Evolutionary conservation across 2,113 vertebrate genomes (phyloP).

Genomic region (Synodontis membranacea): DNA sequence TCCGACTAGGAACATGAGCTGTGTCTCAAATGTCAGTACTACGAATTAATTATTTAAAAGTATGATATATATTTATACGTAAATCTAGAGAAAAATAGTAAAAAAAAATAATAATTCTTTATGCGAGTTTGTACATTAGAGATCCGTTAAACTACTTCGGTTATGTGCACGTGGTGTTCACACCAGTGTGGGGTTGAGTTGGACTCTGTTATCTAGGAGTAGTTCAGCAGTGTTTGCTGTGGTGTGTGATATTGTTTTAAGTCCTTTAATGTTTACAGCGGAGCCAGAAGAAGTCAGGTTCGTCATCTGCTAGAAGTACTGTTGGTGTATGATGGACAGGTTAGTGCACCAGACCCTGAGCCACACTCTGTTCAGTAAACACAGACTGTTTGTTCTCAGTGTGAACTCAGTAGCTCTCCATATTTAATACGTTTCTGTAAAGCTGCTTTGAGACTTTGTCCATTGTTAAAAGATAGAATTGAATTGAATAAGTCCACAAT

Average conservation of each 20-base stretch:
- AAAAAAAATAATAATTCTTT: not conserved
- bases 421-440: too few relatives aligned
- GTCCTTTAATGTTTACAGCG: not conserved
- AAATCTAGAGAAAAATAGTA: not conserved
- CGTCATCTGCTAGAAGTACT: not conserved
- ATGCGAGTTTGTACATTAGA: not conserved
- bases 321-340: not conserved
- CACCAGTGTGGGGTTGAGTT: not conserved
- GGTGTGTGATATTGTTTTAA: not conserved
- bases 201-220: not conserved
- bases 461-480: too few relatives aligned
- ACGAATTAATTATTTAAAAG: not conserved
- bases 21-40: not conserved
- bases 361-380: not conserved
- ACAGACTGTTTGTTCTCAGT: too few relatives aligned
- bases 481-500: too few relatives aligned
- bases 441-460: too few relatives aligned
- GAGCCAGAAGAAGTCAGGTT: not conserved
- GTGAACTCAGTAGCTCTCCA: too few relatives aligned
- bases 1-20: constrained; percentile 56
- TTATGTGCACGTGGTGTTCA: not conserved
- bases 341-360: not conserved
- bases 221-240: not conserved
- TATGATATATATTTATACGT: not conserved
- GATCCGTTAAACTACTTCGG: not conserved